Evolutionary conservation across 1,140 invertebrate genomes (phyloP).

Genomic region (Glossosoma conforme): DNA sequence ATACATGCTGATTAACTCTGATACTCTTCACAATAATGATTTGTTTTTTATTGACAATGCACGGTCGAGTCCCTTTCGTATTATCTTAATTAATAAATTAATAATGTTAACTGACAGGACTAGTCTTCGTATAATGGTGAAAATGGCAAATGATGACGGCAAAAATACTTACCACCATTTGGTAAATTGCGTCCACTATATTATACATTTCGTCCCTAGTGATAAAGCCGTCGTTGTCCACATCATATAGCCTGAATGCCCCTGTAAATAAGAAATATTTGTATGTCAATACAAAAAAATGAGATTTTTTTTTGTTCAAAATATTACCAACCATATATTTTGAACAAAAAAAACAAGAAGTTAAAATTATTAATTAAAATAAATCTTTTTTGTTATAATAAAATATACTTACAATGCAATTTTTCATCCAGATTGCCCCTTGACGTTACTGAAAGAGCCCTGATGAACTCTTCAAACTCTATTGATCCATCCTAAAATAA

Average conservation of each 20-base stretch:
- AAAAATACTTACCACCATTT: conserved; percentile 88
- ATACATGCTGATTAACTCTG: too few relatives aligned
- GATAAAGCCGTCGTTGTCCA: conserved; percentile 97
- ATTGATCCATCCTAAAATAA: conserved; percentile 87
- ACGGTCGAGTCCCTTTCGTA: too few relatives aligned
- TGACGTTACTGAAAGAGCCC: conserved; percentile 92
- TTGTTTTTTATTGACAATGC: too few relatives aligned
- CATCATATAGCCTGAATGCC: conserved; percentile 95
- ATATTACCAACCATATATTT: background rate
- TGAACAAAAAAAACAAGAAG: background rate
- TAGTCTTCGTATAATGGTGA: too few relatives aligned
- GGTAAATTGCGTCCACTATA: conserved; percentile 98
- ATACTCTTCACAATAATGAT: too few relatives aligned
- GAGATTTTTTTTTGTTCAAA: conserved; percentile 2
- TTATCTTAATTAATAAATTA: too few relatives aligned
- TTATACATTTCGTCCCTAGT: conserved; percentile 98
- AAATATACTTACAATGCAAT: conserved; percentile 78
- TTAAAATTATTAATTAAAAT: background rate
- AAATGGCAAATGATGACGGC: background rate
- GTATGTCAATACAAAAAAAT: conserved; percentile 6
- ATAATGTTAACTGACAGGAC: too few relatives aligned
- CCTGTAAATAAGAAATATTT: conserved; percentile 60
- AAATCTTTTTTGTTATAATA: too few relatives aligned
- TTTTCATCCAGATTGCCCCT: conserved; percentile 95
- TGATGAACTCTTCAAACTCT: conserved; percentile 96